Evolutionary conservation across 2,797 vertebrate species (phyloP), one percentile per base, ranked within the genome.

Genomic region (Peromyscus eremicus): DNA sequence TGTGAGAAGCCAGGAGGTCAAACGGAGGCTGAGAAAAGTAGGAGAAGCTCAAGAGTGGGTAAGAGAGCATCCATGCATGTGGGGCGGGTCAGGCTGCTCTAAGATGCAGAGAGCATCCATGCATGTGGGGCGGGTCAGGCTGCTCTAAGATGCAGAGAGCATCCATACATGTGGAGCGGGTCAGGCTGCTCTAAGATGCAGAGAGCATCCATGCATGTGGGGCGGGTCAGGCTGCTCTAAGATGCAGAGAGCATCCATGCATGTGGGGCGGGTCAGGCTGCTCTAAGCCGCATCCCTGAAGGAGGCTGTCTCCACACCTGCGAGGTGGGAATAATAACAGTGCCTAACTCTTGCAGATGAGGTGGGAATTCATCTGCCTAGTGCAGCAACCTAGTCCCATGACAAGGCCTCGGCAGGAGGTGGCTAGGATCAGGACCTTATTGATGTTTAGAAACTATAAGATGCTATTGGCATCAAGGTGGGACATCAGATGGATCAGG

Each of bases 321-420:
- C 21, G 2, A 60, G 4, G 37, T 46, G 75, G 75, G 49, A 81
- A 49, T 91, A 11, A 71, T 57, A 40, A 71, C 25, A 52, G 71
- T 3, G 34, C 29, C 83, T 46, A 34, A 49, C 80, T 76, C 25
- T 49, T 52, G 73, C 5, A 76, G 73, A 83, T 29, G 17, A 10
- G 32, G 29, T 68, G 75, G 79, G 32, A 93, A 91, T 13, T 40
- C 49, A n/a, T 1, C 64, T 6, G 9, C 1, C 55, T 70, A 34
- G 79, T 60, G 4, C 17, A 52, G 0, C 13, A n/a, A 75, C 5
- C 3, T 46, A 37, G 64, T 25, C 9, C 1, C 0, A 8, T 16
- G 11, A 8, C 49, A 83, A 79, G 70, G 6, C 57, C 37, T 60
- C 60, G 0, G 23, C 4, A 43, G 52, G 11, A 13, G 0, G 34